These are phyloP conservation scores for Arctia plantaginis DNA, from an alignment of 2,888 invertebrate genomes.

Conservation along the genomic window DNA sequence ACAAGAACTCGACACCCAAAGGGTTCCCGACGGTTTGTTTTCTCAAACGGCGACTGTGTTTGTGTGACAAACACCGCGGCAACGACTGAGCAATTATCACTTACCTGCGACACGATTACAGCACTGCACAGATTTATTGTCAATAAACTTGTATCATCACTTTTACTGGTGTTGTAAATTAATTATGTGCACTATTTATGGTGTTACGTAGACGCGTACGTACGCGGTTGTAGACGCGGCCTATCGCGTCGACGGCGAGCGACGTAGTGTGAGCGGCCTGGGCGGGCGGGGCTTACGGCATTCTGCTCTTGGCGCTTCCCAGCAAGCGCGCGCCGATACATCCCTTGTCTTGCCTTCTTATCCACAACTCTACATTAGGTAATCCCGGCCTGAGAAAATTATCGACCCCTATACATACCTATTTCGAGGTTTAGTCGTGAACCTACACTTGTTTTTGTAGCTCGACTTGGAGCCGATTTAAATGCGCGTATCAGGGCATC, in stretches of 20 bases:
- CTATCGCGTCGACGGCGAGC: slow-evolving; percentile 73
- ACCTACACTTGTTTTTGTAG: slow-evolving; percentile 3
- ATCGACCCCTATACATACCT: slow-evolving; percentile 44
- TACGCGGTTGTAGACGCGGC: slow-evolving; percentile 66
- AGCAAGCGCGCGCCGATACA: slow-evolving; percentile 71
- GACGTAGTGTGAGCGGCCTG: slow-evolving; percentile 66
- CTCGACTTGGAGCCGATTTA: background rate
- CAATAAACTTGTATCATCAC: slow-evolving; percentile 85
- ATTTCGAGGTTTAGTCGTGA: slow-evolving; percentile 23
- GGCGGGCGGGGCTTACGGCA: slow-evolving; percentile 75
- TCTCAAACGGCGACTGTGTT: slow-evolving; percentile 69
- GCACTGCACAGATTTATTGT: slow-evolving; percentile 84
- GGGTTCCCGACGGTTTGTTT: slow-evolving; percentile 66
- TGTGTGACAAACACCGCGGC: slow-evolving; percentile 77
- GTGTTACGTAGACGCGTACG: slow-evolving; percentile 51
- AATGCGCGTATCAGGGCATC: background rate
- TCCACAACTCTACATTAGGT: slow-evolving; percentile 50
- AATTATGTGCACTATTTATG: slow-evolving; percentile 80
- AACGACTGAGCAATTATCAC: slow-evolving; percentile 83
- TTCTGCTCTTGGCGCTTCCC: slow-evolving; percentile 45
- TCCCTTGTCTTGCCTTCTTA: slow-evolving; percentile 58
- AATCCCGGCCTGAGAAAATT: slow-evolving; percentile 47
- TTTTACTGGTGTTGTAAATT: slow-evolving; percentile 84
- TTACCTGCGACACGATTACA: slow-evolving; percentile 85
- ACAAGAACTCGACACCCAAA: slow-evolving; percentile 64